Percentiles rank a stretch among this genome's conserved stretches.
Conservation (phyloP, 2,113 vertebrate genomes). For the Rynchops niger region DNA sequence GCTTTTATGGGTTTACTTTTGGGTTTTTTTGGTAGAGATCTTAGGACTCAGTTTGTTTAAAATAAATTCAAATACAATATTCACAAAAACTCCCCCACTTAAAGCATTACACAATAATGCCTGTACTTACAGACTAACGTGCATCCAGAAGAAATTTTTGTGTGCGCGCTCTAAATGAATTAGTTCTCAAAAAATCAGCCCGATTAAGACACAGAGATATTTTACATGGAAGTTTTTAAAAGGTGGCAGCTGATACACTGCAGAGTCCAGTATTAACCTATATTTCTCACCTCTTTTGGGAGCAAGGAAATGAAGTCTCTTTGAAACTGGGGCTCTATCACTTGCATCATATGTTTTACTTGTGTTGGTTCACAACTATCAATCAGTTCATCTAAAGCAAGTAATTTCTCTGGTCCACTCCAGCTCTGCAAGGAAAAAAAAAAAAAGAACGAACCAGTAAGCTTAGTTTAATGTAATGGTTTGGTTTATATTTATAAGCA, state of each 20-base stretch:
- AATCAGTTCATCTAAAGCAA: slow-evolving; percentile 98
- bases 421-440: slow-evolving; percentile 79
- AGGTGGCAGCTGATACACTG: background rate
- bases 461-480: background rate
- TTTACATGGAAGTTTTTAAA: background rate
- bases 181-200: background rate
- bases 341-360: slow-evolving; percentile 99
- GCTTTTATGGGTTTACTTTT: background rate
- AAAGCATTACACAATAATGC: background rate
- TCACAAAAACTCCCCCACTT: background rate
- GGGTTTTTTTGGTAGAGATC: background rate
- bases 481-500: background rate
- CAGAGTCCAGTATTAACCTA: background rate
- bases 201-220: background rate
- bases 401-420: slow-evolving; percentile 96
- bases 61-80: background rate
- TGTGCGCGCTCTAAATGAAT: background rate
- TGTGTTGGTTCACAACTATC: slow-evolving; percentile 99
- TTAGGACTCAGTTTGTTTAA: background rate
- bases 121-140: background rate
- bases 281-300: slow-evolving; percentile 93
- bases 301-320: slow-evolving; percentile 99
- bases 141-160: background rate
- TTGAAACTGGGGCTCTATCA: slow-evolving; percentile 99
- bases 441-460: background rate